Conservation (phyloP, 2,797 vertebrate genomes). For the Cetoscarus ocellatus region DNA sequence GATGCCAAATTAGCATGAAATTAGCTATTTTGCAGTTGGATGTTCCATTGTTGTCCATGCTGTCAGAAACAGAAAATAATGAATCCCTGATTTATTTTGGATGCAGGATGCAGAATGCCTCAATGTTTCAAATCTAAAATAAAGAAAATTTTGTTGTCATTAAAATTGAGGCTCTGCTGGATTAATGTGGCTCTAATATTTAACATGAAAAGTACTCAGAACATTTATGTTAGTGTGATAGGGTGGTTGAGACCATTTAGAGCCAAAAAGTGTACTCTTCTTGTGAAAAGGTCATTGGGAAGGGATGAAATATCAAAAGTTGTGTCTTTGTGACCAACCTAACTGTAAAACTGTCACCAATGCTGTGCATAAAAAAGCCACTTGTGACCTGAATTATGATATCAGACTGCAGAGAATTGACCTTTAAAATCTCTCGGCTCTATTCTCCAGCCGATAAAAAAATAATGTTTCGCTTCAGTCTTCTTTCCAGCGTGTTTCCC, state of each 20-base stretch:
- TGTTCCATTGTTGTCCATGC: conserved; percentile 12
- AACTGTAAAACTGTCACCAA: background rate
- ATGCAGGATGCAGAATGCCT: background rate
- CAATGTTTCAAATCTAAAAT: background rate
- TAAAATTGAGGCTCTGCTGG: background rate
- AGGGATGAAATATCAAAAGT: background rate
- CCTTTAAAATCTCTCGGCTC: conserved; percentile 47
- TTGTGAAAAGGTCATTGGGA: no score
- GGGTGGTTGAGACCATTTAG: background rate
- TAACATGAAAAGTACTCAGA: background rate
- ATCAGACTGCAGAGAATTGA: conserved; percentile 38
- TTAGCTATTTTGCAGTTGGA: conserved; percentile 8
- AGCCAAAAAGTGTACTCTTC: background rate
- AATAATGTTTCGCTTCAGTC: conserved; percentile 28
- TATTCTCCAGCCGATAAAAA: conserved; percentile 32
- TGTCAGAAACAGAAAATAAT: background rate
- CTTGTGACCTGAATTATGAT: conserved; percentile 40
- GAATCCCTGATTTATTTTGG: background rate
- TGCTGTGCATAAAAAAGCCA: background rate
- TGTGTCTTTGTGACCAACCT: background rate
- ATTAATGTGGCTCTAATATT: background rate
- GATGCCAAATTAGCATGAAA: conserved; percentile 47
- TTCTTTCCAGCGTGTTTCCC: conserved; percentile 27
- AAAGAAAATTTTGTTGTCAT: background rate
- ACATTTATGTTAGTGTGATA: background rate